These are phyloP conservation scores for Notolabrus celidotus DNA, from an alignment of 2,797 vertebrate genomes.

Conservation along the genomic window DNA sequence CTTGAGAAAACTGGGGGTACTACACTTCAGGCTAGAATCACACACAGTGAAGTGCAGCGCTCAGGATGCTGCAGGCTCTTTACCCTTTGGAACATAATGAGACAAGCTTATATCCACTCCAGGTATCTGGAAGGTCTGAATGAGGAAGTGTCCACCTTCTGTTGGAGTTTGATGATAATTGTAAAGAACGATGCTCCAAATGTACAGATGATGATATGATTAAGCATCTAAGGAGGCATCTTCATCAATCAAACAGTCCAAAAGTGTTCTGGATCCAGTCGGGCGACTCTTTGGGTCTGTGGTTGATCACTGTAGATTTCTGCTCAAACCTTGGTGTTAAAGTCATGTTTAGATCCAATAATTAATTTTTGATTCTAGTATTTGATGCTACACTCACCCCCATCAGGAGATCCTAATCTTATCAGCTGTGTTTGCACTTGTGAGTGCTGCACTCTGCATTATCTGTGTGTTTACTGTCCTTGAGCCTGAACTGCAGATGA, in stretches of 20 bases:
- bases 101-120: too few relatives aligned
- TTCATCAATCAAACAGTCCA: too few relatives aligned
- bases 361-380: neutral
- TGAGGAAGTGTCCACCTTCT: too few relatives aligned
- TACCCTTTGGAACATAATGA: neutral
- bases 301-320: neutral
- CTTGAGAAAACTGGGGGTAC: conserved; percentile 80
- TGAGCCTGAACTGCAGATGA: conserved; percentile 77
- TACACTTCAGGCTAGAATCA: conserved; percentile 77
- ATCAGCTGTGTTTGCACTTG: conserved; percentile 51
- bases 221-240: too few relatives aligned
- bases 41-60: conserved; percentile 75
- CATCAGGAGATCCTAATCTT: conserved; percentile 54
- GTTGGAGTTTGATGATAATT: too few relatives aligned
- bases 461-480: conserved; percentile 74
- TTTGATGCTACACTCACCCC: neutral
- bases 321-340: neutral
- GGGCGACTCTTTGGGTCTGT: neutral
- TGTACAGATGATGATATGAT: too few relatives aligned
- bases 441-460: conserved; percentile 55
- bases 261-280: too few relatives aligned
- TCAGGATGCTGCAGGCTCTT: neutral
- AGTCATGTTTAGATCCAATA: neutral
- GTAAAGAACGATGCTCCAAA: too few relatives aligned
- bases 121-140: too few relatives aligned